Evolutionary conservation across 2,888 invertebrate species (phyloP), one percentile per base, ranked within the genome.

Genomic region (Drosophila mimica): DNA sequence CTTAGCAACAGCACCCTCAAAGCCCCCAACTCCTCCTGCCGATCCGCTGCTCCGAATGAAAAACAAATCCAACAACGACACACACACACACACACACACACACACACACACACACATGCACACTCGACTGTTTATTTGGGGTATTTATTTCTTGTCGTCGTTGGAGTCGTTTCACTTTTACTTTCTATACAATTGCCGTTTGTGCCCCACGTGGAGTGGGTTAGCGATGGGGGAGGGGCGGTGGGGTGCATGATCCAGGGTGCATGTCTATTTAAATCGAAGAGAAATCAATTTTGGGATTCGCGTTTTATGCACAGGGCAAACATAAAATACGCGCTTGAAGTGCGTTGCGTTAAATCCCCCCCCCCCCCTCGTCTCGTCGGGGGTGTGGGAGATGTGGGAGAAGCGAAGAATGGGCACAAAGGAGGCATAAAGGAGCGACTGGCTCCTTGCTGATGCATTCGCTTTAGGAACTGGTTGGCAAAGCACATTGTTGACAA

Each of bases 241-340:
- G 3, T 6, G 30, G 34, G 17, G 34, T n/a, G 38, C 38, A 38
- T 56, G 56, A 56, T 56, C 56, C 56, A 30, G 38, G 56, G 28
- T 56, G 20, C 73, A 74, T 83, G 88, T 83, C 89, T 86, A 84
- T 84, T 84, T 88, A 86, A 84, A 88, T 84, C 86, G 84, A 83
- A 81, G 86, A 62, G 79, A 88, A 87, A 89, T 90, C 87, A 90
- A 88, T 88, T 89, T 90, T 70, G 79, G 81, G 67, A 84, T 76
- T 82, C 79, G 75, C 83, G 77, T 88, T 89, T 89, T 79, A 82
- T 83, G 75, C 82, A 78, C 87, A 78, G 67, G 56, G 81, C 78
- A 81, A 77, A 89, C 82, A 90, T 83, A 87, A 89, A 90, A 85
- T 79, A 79, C 72, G 69, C 88, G 70, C 83, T 75, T 85, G 83